Evolutionary conservation across 2,888 invertebrate genomes (phyloP).

Genomic region (Pheosia gnoma): DNA sequence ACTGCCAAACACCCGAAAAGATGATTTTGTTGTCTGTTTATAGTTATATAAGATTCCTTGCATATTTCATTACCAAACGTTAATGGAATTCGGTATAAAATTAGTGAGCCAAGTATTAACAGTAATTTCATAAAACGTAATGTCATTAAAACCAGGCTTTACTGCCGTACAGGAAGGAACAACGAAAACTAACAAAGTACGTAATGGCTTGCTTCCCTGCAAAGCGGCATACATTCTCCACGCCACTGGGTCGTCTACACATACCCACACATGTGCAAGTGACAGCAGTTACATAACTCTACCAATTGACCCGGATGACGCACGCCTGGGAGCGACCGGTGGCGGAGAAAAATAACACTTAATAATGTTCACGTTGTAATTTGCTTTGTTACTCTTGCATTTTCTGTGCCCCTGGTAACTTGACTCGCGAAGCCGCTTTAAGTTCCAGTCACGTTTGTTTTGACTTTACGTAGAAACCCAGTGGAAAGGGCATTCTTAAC

Average conservation of each 20-base stretch:
- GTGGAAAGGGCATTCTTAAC: constrained; percentile 10
- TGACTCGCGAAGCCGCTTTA: constrained; percentile 8
- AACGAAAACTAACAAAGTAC: neutral
- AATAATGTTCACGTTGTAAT: constrained; percentile 15
- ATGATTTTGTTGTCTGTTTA: neutral
- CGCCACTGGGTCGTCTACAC: neutral
- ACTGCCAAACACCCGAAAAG: neutral
- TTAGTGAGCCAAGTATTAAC: neutral
- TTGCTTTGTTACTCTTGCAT: neutral
- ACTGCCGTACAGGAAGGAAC: constrained; percentile 1
- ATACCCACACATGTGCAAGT: constrained; percentile 31
- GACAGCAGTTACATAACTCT: constrained; percentile 56
- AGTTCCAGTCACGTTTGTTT: constrained; percentile 23
- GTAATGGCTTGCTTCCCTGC: constrained; percentile 24
- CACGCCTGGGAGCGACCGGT: constrained; percentile 36
- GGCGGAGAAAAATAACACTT: constrained; percentile 15
- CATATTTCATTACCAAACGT: no score
- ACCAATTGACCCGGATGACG: constrained; percentile 69
- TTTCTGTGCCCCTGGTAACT: neutral
- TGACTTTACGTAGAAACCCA: constrained; percentile 11
- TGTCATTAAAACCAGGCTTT: constrained; percentile 3
- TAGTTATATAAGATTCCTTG: no score
- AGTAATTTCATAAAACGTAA: neutral
- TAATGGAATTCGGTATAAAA: no score
- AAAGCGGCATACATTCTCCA: constrained; percentile 16